Percentiles rank a stretch among this genome's conserved stretches.
Evolutionary conservation across 2,888 invertebrate species (phyloP).

Genomic region (Monoplex corrugatus): DNA sequence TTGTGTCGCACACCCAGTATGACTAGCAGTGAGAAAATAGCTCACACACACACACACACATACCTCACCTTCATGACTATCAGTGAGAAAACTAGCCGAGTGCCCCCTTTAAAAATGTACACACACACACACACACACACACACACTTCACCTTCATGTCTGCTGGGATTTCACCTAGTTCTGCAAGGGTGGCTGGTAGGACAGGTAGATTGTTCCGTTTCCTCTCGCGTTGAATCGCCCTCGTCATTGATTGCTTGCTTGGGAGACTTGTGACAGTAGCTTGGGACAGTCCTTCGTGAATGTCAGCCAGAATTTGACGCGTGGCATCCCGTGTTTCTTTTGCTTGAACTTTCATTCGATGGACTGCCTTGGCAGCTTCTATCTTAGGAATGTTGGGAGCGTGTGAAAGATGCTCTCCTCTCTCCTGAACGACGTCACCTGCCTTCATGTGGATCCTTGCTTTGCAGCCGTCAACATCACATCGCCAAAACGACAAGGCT

Average conservation of each 20-base stretch:
- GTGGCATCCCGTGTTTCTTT: background rate
- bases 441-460: conserved; percentile 25
- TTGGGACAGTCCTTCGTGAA: conserved; percentile 17
- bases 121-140: conserved; percentile 19
- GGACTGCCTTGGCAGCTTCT: background rate
- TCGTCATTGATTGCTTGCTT: background rate
- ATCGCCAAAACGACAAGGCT: conserved; percentile 18
- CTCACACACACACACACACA: background rate
- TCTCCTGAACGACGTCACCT: background rate
- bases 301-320: conserved; percentile 24
- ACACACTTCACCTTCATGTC: conserved; percentile 29
- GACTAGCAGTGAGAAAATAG: no score
- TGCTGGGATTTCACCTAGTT: conserved; percentile 20
- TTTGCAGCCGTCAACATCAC: background rate
- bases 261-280: conserved; percentile 18
- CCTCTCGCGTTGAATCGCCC: background rate
- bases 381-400: conserved; percentile 5
- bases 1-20: no score
- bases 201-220: conserved; percentile 2
- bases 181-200: conserved; percentile 25
- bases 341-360: background rate
- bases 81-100: background rate
- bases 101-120: background rate
- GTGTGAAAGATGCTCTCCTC: conserved; percentile 7
- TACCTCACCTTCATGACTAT: background rate